phyloP scores from a whole-genome alignment of 2,888 invertebrate genomes.

The Brachylomia viminalis region DNA sequence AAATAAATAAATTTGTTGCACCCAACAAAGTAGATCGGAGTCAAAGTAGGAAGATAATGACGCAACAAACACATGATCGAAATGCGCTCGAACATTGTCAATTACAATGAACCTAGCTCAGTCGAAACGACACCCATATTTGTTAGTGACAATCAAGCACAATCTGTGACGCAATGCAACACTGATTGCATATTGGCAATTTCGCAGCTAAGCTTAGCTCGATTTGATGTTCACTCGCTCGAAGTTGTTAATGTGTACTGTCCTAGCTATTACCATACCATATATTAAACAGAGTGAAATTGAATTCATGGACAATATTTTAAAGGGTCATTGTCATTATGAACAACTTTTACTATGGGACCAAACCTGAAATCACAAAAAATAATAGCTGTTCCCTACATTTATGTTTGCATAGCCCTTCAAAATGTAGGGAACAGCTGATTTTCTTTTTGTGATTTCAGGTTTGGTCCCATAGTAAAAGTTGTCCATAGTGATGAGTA shows the following conservation, averaged over 20 bases:
- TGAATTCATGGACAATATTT: no score
- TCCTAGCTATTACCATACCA: background rate
- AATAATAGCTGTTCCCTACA: no score
- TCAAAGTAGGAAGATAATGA: background rate
- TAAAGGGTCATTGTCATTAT: no score
- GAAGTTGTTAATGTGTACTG: background rate
- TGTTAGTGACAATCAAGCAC: slow-evolving; percentile 2
- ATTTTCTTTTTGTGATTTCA: no score
- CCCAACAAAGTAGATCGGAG: background rate
- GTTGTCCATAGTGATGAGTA: no score
- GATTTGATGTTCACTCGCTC: slow-evolving; percentile 18
- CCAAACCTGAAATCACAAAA: no score
- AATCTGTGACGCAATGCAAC: slow-evolving; percentile 23
- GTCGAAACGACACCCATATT: slow-evolving; percentile 2
- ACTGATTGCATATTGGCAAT: slow-evolving; percentile 34
- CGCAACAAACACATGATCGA: background rate
- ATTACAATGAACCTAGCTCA: background rate
- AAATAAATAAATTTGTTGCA: background rate
- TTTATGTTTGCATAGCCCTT: no score
- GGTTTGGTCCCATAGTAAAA: no score
- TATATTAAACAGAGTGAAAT: no score
- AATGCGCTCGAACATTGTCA: background rate
- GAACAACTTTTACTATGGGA: no score
- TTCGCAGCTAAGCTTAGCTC: background rate
- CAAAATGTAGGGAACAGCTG: no score